These are phyloP conservation scores for Tetranychus urticae DNA, from an alignment of 1,140 invertebrate genomes.

Conservation along the genomic window DNA sequence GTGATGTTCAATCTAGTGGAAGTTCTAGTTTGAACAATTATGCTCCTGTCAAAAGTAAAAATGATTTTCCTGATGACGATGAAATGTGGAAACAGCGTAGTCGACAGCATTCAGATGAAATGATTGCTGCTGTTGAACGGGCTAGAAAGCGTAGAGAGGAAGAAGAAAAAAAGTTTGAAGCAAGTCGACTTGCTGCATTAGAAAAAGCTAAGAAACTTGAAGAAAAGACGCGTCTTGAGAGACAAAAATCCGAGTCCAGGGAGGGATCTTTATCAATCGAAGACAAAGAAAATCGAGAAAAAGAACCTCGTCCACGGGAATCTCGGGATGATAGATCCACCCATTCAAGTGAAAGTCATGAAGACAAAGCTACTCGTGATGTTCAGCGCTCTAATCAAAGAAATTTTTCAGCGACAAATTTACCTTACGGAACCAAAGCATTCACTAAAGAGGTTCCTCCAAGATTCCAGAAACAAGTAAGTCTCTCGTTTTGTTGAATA, in stretches of 20 bases:
- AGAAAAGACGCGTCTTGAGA: conserved; percentile 28
- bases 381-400: background rate
- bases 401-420: background rate
- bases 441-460: background rate
- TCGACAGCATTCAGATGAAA: conserved; percentile 35
- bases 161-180: conserved; percentile 46
- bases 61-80: conserved; percentile 32
- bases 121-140: conserved; percentile 41
- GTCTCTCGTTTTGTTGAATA: background rate
- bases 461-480: background rate
- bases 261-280: background rate
- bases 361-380: background rate
- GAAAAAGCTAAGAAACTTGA: conserved; percentile 36
- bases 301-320: background rate
- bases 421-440: background rate
- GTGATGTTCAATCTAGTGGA: background rate
- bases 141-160: conserved; percentile 51
- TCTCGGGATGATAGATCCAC: background rate
- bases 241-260: background rate
- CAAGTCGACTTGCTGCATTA: conserved; percentile 27
- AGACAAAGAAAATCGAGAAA: conserved; percentile 26
- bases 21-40: conserved; percentile 7
- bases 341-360: background rate
- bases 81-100: conserved; percentile 43
- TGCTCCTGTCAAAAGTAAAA: conserved; percentile 6